These are phyloP conservation scores for Callipepla californica DNA, from an alignment of 2,113 vertebrate genomes.

Conservation along the genomic window DNA sequence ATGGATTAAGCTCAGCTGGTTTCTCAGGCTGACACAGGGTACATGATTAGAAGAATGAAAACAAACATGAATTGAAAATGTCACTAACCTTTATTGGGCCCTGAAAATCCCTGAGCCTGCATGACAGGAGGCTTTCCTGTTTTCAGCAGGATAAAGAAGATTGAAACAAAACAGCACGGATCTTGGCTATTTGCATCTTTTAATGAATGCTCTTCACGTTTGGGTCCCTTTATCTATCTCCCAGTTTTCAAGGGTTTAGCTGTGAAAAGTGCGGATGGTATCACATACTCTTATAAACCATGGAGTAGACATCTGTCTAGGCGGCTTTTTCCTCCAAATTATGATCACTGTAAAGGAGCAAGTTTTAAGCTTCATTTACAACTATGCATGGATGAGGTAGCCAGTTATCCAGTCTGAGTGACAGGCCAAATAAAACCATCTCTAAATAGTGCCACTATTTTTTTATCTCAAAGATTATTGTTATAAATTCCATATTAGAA, in stretches of 20 bases:
- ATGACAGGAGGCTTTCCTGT: slow-evolving; percentile 80
- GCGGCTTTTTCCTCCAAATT: slow-evolving; percentile 72
- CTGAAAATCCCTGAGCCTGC: slow-evolving; percentile 76
- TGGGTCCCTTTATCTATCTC: slow-evolving; percentile 76
- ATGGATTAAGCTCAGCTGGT: slow-evolving; percentile 80
- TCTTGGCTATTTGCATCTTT: slow-evolving; percentile 80
- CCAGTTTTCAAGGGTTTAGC: slow-evolving; percentile 78
- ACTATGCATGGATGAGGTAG: slow-evolving; percentile 44
- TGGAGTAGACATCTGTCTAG: slow-evolving; percentile 76
- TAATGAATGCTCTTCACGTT: slow-evolving; percentile 82
- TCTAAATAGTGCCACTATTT: background rate
- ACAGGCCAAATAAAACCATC: slow-evolving; percentile 16
- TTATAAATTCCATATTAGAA: background rate
- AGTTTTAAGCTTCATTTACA: slow-evolving; percentile 63
- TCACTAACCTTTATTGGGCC: slow-evolving; percentile 78
- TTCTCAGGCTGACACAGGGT: slow-evolving; percentile 73
- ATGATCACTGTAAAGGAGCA: slow-evolving; percentile 57
- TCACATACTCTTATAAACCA: slow-evolving; percentile 76
- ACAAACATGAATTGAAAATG: slow-evolving; percentile 82
- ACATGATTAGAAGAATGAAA: slow-evolving; percentile 82
- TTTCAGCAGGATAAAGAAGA: slow-evolving; percentile 79
- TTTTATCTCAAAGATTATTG: background rate
- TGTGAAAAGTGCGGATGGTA: slow-evolving; percentile 77
- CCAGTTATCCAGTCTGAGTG: slow-evolving; percentile 39
- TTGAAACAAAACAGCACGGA: slow-evolving; percentile 77